phyloP scores from a whole-genome alignment of 2,888 invertebrate species.

The Tholera decimalis region DNA sequence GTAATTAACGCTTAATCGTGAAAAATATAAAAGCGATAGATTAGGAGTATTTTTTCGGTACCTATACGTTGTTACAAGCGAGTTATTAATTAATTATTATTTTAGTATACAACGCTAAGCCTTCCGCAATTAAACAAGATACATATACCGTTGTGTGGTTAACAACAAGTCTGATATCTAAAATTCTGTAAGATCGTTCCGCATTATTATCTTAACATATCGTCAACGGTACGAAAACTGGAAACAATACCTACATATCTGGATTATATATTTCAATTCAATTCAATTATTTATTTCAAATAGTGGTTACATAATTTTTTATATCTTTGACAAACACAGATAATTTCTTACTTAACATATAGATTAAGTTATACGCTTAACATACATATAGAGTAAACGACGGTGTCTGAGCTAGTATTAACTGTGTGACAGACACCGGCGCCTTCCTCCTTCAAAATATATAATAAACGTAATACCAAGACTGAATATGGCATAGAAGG shows the following conservation, averaged over 20 bases:
- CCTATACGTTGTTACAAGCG: constrained; percentile 15
- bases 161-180: constrained; percentile 22
- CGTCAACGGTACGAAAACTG: constrained; percentile 4
- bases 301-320: no score
- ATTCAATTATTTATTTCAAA: no score
- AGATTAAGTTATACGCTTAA: no score
- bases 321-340: no score
- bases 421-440: no score
- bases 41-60: constrained; percentile 30
- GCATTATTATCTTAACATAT: constrained; percentile 17
- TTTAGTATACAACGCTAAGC: constrained; percentile 30
- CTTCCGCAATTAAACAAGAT: constrained; percentile 36
- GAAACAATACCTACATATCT: neutral
- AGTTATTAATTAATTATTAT: constrained; percentile 47
- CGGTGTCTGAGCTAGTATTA: no score
- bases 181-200: constrained; percentile 26
- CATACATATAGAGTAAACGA: no score
- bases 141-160: constrained; percentile 34
- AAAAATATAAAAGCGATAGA: constrained; percentile 27
- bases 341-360: no score
- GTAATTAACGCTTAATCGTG: constrained; percentile 31
- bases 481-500: neutral
- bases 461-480: neutral
- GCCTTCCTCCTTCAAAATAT: neutral
- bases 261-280: neutral